Evolutionary conservation across 2,888 invertebrate genomes (phyloP).

Genomic region (Norana najaformis): DNA sequence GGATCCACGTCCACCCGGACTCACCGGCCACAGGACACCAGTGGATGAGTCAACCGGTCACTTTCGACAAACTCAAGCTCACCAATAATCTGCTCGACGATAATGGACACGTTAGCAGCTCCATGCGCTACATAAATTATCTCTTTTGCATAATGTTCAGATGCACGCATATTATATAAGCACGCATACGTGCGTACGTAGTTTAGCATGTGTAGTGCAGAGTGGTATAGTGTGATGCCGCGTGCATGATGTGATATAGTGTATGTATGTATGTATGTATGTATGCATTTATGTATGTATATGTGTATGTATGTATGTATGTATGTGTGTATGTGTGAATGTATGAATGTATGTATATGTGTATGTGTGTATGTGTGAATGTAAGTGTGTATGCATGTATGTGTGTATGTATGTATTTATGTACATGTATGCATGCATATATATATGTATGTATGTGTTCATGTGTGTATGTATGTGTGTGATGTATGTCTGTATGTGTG

Average conservation of each 20-base stretch:
- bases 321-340: too few species aligned
- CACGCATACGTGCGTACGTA: too few species aligned
- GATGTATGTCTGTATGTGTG: not conserved
- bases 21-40: not conserved
- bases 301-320: too few species aligned
- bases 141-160: too few species aligned
- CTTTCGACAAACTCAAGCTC: conserved; percentile 5
- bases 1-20: not conserved
- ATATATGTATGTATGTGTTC: not conserved
- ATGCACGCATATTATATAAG: too few species aligned
- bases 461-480: not conserved
- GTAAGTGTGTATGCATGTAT: too few species aligned
- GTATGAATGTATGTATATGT: too few species aligned
- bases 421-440: not conserved
- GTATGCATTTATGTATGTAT: too few species aligned
- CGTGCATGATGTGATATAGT: not conserved
- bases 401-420: too few species aligned
- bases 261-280: too few species aligned
- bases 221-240: too few species aligned
- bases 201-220: not conserved
- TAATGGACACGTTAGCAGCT: conserved; percentile 4
- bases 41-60: conserved; percentile 3
- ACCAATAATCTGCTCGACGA: conserved; percentile 13
- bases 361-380: too few species aligned
- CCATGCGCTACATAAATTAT: not conserved